Evolutionary conservation across 2,888 invertebrate genomes (phyloP), one percentile per base, ranked within the genome.

Genomic region (Myathropa florea): DNA sequence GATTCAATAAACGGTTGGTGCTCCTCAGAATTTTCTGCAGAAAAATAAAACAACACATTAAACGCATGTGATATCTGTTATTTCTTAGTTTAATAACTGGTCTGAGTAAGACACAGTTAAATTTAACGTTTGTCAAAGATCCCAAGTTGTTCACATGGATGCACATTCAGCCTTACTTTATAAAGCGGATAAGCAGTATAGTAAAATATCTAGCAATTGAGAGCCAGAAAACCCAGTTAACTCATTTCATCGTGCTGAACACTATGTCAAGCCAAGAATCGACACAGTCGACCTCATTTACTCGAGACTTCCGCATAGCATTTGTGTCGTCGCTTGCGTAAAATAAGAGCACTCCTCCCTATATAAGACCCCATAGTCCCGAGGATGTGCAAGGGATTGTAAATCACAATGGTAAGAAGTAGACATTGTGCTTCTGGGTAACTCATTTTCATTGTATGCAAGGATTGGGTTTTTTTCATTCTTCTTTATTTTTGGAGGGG

Each of bases 231-330:
- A 61, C 10, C n/a, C 39, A 23, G 30, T 60, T 68, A 73, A 78
- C 73, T 67, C 46, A 67, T 63, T 65, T 78, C 46, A 65, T 57
- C 61, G 67, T 21, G 39, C 21, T 79, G 57, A 55, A 63, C 63
- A 70, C 63, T 73, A 68, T 70, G 36, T 70, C 55, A 70, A 36
- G 63, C 55, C 70, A 73, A 83, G 71, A 67, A 80, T 71, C 71
- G 75, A 77, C 81, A 72, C 68, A 36, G 76, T 77, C 81, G 84
- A 85, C 84, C 81, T 72, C 76, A 57, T 85, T 85, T 68, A n/a
- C 61, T 60, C 53, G 53, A 55, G 64, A 70, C 60, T 70, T 80
- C 75, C 64, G 64, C 65, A 70, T 76, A 39, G 24, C 24, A 59
- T 63, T 73, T 24, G 53, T 72, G 33, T 65, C 53, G 55, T 65